Percentiles rank a stretch among this genome's conserved stretches.
Conservation (phyloP, 2,113 vertebrate species). For the Vicugna pacos region DNA sequence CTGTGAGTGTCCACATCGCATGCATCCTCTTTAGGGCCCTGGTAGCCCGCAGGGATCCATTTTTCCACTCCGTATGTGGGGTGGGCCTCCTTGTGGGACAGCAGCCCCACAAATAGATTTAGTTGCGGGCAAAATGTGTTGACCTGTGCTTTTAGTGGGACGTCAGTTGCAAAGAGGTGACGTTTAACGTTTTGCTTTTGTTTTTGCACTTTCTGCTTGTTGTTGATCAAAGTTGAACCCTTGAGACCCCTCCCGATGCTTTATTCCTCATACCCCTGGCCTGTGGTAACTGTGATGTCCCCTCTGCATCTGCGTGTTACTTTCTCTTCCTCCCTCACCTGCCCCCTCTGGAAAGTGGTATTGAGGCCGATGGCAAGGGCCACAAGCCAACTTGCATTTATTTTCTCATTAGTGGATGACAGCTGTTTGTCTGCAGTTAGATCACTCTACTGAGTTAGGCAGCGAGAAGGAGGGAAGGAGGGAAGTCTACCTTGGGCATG, state of each 20-base stretch:
- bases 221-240: background rate
- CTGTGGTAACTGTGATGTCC: background rate
- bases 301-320: background rate
- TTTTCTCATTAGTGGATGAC: slow-evolving; percentile 36
- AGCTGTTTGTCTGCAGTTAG: slow-evolving; percentile 32
- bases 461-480: background rate
- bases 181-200: background rate
- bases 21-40: background rate
- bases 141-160: background rate
- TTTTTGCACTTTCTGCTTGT: background rate
- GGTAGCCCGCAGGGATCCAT: background rate
- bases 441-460: background rate
- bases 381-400: background rate
- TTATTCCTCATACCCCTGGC: background rate
- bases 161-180: slow-evolving; percentile 15
- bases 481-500: background rate
- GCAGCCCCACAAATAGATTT: background rate
- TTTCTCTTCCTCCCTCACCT: slow-evolving; percentile 20
- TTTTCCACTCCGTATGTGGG: background rate
- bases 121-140: background rate
- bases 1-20: background rate
- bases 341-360: background rate
- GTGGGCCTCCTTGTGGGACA: background rate
- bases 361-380: background rate
- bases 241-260: background rate